Base-by-base conservation (phyloP, 2,888 invertebrate species). In the Lucinisca nassula region DNA sequence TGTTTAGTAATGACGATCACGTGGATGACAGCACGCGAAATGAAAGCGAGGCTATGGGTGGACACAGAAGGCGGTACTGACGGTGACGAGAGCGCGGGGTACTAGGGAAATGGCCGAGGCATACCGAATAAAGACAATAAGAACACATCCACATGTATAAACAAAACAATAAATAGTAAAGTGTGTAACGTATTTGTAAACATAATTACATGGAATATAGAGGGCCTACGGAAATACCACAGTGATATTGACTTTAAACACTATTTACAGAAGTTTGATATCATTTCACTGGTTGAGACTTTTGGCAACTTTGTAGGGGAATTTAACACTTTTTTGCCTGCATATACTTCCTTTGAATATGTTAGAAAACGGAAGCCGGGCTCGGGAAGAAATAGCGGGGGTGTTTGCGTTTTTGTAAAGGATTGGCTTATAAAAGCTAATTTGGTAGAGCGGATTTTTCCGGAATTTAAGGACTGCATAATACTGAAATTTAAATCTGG, bases 331-430 rank as follows among this genome's bases (percentile, higher is more conserved):
- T 67, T 82, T 37, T 30, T 82, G 35, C 10, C 24, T 40, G 35
- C 24, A 35, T 82, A 32, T 67, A 76, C 82, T 21, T 21, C 38
- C 14, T 82, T 76, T 67, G 82, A 82, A 40, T 61, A 38, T 67
- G 67, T 82, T 24, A n/a, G 82, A 21, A n/a, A 3, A 10, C 75
- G 27, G 27, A 58, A 61, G 30, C 61, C 61, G 27, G 61, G 61
- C 4, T 61, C 61, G 30, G 61, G 61, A 61, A 61, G 61, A 58
- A 82, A 76, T 40, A 82, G 51, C 35, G 73, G 82, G 21, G 55
- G 82, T 12, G 58, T 82, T 21, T 38, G 67, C 49, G 82, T 82
- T 32, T 82, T 82, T 82, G 75, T 82, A 8, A 58, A 38, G 30
- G 45, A 61, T n/a, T 49, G 37, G 21, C 49, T 82, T 6, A 35